Evolutionary conservation across 1,140 invertebrate species (phyloP), one percentile per base, ranked within the genome.

Genomic region (Harpegnathos saltator): DNA sequence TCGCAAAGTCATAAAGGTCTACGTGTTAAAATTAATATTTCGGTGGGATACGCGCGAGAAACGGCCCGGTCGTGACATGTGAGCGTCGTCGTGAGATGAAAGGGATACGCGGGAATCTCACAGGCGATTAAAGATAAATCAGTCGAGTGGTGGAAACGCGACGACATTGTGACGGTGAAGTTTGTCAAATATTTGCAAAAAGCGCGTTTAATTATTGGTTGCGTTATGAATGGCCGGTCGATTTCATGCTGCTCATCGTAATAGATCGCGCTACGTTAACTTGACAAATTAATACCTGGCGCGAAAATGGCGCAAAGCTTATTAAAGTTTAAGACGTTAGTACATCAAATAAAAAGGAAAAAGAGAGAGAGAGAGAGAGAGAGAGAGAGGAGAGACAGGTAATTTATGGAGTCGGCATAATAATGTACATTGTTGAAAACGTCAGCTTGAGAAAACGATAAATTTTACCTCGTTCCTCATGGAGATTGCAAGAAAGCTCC

Each of bases 341-440:
- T 19, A 19, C 54, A 48, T 22, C 12, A 71, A 58, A 56, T 68
- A 58, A 78, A 69, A 52, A 71, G 11, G 11, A 9, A 44, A 44
- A 44, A 44, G 38, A 44, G 38, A 33, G 33, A 33, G 7, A 33
- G 33, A 33, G 33, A 33, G 38, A 44, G 7, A 3, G 38, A 44
- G 29, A 19, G 29, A n/a, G 26, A 68, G 48, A 26, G 7, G 33
- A 56, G 5, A 33, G 54, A 59, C 33, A n/a, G 75, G 71, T 80
- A 80, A 80, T 80, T 80, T 71, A 80, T 80, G 38, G 54, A 80
- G 75, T 71, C 68, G 65, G 65, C 65, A 80, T 80, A 71, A 80
- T 80, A 80, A 80, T 80, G 24, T 71, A 52, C 65, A 80, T 80
- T 78, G 74, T 78, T 80, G 75, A 80, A 80, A 80, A 80, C 65